Conservation (phyloP, 2,113 vertebrate genomes). For the Symphodus melops region DNA sequence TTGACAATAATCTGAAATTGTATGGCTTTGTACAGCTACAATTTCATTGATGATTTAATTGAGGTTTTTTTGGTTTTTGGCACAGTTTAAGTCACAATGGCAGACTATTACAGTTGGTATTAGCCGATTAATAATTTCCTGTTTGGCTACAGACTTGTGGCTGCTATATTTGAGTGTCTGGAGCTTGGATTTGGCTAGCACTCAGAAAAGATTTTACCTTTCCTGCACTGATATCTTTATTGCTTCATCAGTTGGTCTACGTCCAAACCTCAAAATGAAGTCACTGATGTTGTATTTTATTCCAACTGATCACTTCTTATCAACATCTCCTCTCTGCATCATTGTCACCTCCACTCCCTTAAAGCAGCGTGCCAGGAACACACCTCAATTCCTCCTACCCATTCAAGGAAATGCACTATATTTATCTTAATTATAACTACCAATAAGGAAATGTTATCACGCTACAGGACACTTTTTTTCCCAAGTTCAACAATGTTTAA, state of each 20-base stretch:
- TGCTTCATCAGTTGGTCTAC: background rate
- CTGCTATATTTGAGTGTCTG: constrained; percentile 13
- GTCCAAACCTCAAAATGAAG: constrained; percentile 12
- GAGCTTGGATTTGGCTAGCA: no score
- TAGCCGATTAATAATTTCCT: background rate
- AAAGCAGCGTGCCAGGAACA: background rate
- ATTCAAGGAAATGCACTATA: constrained; percentile 17
- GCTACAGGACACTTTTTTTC: background rate
- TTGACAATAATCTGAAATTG: background rate
- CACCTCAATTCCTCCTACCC: constrained; percentile 33
- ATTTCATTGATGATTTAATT: background rate
- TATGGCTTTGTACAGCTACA: no score
- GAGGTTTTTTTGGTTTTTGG: background rate
- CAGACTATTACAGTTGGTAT: background rate
- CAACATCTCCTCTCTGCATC: constrained; percentile 4
- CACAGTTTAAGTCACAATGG: background rate
- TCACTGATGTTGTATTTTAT: background rate
- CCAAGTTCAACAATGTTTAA: background rate
- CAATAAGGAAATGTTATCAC: background rate
- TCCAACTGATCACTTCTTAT: constrained; percentile 44
- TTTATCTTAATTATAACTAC: background rate
- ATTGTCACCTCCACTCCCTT: constrained; percentile 50
- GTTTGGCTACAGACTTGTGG: background rate
- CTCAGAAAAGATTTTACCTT: background rate
- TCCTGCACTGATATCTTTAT: constrained; percentile 15